Base-by-base conservation (phyloP, 2,888 invertebrate genomes). In the Epicampocera succincta region DNA sequence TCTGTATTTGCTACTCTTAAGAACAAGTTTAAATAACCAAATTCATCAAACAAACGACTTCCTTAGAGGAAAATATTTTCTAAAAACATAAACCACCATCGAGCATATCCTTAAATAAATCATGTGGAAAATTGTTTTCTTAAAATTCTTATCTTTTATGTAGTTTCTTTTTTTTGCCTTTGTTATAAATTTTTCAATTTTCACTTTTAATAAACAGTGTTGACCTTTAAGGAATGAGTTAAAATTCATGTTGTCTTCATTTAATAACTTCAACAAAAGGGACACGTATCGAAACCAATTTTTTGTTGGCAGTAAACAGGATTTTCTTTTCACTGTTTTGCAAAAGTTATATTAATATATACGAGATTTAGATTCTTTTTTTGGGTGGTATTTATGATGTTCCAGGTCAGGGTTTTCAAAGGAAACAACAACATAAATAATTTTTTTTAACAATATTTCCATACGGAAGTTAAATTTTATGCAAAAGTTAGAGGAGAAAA, bases 91-190 rank as follows among this genome's bases (percentile, higher is more conserved):
- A 33, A 33, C 33, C 8, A 9, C 33, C 1, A 9, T 9, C 1
- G 5, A 33, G 33, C 8, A 9, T 46, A 40, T 44, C n/a, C 19
- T 44, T 1, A n/a, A 56, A n/a, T 19, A 58, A 71, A 40, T 65
- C 48, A 48, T 17, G 40, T 19, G 25, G 58, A 71, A 77, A 77
- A 71, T 77, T 58, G 19, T 63, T 54, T 25, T 60, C 42, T n/a
- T 42, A 44, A 61, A 15, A 17, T 29, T 15, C 46, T 61, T 42
- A 3, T 42, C n/a, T n/a, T 29, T 46, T 29, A 2, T 58, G 6
- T 21, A 21, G 25, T 58, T 21, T 29, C n/a, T 40, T 5, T 65
- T n/a, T n/a, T n/a, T n/a, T n/a, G n/a, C n/a, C n/a, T n/a, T 29
- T 13, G 25, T 15, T 38, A 13, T 2, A 56, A 38, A 17, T 38